Percentiles rank a stretch among this genome's conserved stretches.
Conservation (phyloP, 1,140 invertebrate genomes). For the Drosophila seguyi region DNA sequence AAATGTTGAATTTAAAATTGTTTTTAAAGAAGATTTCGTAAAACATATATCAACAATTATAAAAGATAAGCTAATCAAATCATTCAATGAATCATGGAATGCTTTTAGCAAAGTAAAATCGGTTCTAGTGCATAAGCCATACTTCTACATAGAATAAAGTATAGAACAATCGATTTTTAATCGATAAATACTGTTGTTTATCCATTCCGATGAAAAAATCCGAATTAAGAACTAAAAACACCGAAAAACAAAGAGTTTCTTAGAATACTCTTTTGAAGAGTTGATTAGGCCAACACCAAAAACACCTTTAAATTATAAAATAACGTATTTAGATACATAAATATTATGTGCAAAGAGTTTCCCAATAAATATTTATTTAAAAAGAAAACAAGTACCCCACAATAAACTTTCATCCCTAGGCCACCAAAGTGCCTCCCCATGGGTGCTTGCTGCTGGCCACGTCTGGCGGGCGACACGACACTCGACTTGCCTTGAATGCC, state of each 20-base stretch:
- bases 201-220: too few relatives aligned
- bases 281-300: too few relatives aligned
- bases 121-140: too few relatives aligned
- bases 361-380: not conserved
- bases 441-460: slow-evolving; percentile 47
- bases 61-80: not conserved
- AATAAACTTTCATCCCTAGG: slow-evolving; percentile 58
- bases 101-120: too few relatives aligned
- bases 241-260: not conserved
- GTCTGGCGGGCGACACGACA: slow-evolving; percentile 74
- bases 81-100: too few relatives aligned
- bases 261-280: not conserved
- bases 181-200: not conserved
- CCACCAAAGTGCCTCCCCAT: slow-evolving; percentile 29
- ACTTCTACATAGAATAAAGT: too few relatives aligned
- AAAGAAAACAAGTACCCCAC: not conserved
- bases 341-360: not conserved
- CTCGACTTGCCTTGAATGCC: slow-evolving; percentile 77
- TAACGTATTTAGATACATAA: not conserved
- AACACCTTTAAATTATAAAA: too few relatives aligned
- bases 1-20: not conserved
- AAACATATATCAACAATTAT: too few relatives aligned
- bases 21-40: too few relatives aligned
- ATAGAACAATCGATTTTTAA: too few relatives aligned
- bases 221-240: not conserved